Base-by-base conservation (phyloP, 2,797 vertebrate genomes). In the Parotocinclus haroldoi region DNA sequence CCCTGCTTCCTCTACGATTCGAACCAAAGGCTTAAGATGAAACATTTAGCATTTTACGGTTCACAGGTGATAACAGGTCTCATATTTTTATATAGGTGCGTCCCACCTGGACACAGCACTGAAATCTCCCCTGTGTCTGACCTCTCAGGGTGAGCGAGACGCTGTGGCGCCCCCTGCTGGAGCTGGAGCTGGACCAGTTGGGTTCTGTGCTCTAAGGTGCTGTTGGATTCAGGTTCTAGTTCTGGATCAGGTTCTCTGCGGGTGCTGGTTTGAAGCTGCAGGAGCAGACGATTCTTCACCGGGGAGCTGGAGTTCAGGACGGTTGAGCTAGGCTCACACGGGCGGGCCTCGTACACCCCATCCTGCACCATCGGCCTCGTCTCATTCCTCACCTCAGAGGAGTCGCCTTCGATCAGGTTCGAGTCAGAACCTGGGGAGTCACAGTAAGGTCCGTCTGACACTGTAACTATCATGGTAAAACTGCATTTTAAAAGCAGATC, bases 121-220 rank as follows among this genome's bases (percentile, higher is more conserved):
- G 27, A 27, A 27, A 27, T 2, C 51, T 14, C 1, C 3, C 50
- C 59, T 64, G 50, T 14, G 44, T 71, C 81, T 78, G 60, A 94
- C 93, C 92, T 94, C 85, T 93, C 93, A 11, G 87, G 83, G 80
- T 81, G 86, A 63, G 86, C 86, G 54, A 81, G 84, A 78, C 83
- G 90, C 68, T 88, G 87, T 9, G 89, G 82, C 76, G 87, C 85
- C 75, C 84, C 87, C 80, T 86, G 86, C 18, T 89, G 87, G 75
- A 82, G 86, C 18, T 89, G 87, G 75, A 82, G 69, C 63, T 81
- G 77, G 0, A 70, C 7, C 46, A 86, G 44, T 18, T 80, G 66
- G 7, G 53, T 65, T 0, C 74, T 46, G 70, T 78, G 79, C 0
- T 68, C 64, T 16, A 84, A 78, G 16, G 80, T 78, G 84, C 76